Evolutionary conservation across 1,140 invertebrate species (phyloP).

Genomic region (Muscidifurax raptorellus): DNA sequence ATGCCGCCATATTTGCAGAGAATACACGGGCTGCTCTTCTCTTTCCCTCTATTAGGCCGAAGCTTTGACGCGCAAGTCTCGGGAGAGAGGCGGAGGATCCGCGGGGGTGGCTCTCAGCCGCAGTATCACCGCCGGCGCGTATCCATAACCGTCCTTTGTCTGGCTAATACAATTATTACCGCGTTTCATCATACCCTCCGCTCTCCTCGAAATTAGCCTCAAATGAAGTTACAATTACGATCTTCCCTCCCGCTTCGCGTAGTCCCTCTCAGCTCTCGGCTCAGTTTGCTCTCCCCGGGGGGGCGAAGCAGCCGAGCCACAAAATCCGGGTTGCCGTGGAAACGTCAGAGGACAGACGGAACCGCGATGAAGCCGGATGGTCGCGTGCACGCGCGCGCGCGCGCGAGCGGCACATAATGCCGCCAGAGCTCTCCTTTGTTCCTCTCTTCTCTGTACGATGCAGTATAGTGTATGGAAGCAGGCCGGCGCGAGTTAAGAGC

Average conservation of each 20-base stretch:
- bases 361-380: conserved; percentile 75
- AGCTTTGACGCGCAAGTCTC: conserved; percentile 61
- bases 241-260: conserved; percentile 39
- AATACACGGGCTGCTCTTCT: conserved; percentile 2
- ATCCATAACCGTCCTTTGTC: conserved; percentile 76
- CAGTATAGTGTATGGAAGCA: not conserved
- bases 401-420: conserved; percentile 66
- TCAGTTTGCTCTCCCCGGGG: not conserved
- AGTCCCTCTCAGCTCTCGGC: not conserved
- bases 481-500: not conserved
- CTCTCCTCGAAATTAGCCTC: conserved; percentile 72
- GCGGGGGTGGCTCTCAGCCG: conserved; percentile 59
- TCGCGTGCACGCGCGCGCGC: conserved; percentile 66
- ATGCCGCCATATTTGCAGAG: conserved; percentile 73
- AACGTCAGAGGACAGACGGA: conserved; percentile 76
- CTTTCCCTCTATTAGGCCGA: not conserved
- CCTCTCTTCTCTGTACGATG: conserved; percentile 54
- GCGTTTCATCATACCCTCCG: conserved; percentile 75
- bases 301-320: conserved; percentile 65
- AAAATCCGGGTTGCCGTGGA: conserved; percentile 75
- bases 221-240: conserved; percentile 77
- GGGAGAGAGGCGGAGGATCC: conserved; percentile 66
- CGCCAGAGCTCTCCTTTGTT: conserved; percentile 66
- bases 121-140: conserved; percentile 66
- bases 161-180: conserved; percentile 75